Percentiles rank a stretch among this genome's conserved stretches.
Conservation (phyloP, 2,113 vertebrate species). For the Mirounga angustirostris region DNA sequence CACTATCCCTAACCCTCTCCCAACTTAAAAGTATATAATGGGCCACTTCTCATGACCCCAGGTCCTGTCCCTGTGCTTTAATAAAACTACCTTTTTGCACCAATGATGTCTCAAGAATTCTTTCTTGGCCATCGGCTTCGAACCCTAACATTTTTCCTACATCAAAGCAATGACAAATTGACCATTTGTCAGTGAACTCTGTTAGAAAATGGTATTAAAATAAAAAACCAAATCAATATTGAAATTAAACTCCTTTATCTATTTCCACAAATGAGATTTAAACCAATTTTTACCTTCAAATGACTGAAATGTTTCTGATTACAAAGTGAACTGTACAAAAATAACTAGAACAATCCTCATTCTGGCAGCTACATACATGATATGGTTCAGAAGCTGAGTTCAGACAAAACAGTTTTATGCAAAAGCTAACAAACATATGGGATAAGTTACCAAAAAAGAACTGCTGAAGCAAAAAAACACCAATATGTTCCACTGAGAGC, state of each 20-base stretch:
- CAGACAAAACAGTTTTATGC: constrained; percentile 60
- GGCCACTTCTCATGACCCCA: not conserved
- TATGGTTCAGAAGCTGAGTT: constrained; percentile 63
- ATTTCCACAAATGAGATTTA: constrained; percentile 20
- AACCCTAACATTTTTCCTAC: not conserved
- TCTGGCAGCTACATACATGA: constrained; percentile 48
- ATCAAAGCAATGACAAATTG: not conserved
- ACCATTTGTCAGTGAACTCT: not conserved
- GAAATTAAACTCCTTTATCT: constrained; percentile 10
- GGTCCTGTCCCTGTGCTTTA: not conserved
- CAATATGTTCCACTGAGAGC: constrained; percentile 56
- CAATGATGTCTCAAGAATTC: not conserved
- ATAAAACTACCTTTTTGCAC: not conserved
- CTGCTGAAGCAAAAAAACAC: constrained; percentile 66
- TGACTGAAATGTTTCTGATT: constrained; percentile 54
- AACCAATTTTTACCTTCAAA: constrained; percentile 47
- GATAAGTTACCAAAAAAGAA: constrained; percentile 66
- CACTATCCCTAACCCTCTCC: not conserved
- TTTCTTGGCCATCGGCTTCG: not conserved
- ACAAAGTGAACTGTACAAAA: constrained; percentile 63
- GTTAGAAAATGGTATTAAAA: constrained; percentile 15
- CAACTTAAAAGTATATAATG: not conserved
- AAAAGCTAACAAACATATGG: constrained; percentile 73
- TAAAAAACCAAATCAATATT: not conserved
- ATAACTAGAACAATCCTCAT: constrained; percentile 51